These are phyloP conservation scores for Eublepharis macularius DNA, from an alignment of 2,113 vertebrate genomes.

Conservation along the genomic window DNA sequence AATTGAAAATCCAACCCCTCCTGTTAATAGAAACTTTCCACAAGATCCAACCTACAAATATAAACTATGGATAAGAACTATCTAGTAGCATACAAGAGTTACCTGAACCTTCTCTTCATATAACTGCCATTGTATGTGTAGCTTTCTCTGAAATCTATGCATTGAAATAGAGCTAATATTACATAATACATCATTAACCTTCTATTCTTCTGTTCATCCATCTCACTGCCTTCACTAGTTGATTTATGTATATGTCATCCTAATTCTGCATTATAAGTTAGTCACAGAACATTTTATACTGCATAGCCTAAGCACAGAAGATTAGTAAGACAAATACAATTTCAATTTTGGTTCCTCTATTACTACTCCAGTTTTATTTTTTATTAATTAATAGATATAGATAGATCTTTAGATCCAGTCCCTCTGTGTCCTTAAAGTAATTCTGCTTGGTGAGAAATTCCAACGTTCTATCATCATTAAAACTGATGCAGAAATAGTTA, in stretches of 20 bases:
- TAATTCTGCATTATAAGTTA: background rate
- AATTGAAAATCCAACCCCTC: too few species aligned
- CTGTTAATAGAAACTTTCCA: too few species aligned
- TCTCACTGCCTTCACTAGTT: background rate
- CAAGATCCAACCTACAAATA: too few species aligned
- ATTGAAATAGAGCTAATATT: background rate
- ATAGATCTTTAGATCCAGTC: background rate
- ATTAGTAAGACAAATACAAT: background rate
- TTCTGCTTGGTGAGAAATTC: background rate
- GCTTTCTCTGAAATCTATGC: background rate
- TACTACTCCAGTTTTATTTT: background rate
- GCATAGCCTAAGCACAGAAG: background rate
- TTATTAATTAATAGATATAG: background rate
- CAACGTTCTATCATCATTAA: background rate
- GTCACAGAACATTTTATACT: background rate
- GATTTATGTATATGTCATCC: background rate
- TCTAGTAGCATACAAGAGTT: background rate
- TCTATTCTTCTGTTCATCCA: background rate
- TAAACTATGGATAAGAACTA: conserved; percentile 32
- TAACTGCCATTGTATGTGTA: background rate
- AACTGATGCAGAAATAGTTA: background rate
- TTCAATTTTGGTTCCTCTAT: background rate
- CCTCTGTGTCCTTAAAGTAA: background rate
- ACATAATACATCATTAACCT: background rate
- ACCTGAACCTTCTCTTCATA: background rate